Evolutionary conservation across 2,888 invertebrate genomes (phyloP).

Genomic region (Drosophila algonquin): DNA sequence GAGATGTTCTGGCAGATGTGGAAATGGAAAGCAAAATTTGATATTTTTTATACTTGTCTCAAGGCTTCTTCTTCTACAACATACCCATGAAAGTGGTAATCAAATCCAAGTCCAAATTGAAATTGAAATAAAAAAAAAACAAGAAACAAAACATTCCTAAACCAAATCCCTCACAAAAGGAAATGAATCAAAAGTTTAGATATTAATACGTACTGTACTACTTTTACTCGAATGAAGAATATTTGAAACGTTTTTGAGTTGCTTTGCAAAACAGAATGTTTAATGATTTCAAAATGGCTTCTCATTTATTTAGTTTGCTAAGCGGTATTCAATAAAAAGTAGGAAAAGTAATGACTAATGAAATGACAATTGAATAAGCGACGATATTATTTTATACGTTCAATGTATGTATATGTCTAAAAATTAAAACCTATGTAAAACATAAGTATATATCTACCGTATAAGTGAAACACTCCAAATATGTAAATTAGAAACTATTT

Average conservation of each 20-base stretch:
- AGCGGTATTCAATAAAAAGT: conserved; percentile 55
- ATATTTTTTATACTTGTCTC: conserved; percentile 74
- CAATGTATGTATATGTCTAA: conserved; percentile 64
- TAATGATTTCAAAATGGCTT: conserved; percentile 32
- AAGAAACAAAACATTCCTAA: conserved; percentile 57
- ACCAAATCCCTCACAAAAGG: conserved; percentile 55
- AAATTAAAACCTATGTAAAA: conserved; percentile 71
- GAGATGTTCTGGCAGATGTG: conserved; percentile 48
- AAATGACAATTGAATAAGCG: conserved; percentile 41
- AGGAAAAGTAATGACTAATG: conserved; percentile 53
- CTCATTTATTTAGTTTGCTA: conserved; percentile 50
- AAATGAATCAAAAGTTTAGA: conserved; percentile 70
- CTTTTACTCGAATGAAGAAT: conserved; percentile 23
- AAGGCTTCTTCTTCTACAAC: conserved; percentile 58
- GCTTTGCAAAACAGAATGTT: conserved; percentile 47
- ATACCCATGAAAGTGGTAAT: conserved; percentile 14
- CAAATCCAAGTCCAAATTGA: conserved; percentile 17
- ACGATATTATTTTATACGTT: conserved; percentile 34
- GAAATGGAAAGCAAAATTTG: conserved; percentile 54
- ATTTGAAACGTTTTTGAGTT: conserved; percentile 46
- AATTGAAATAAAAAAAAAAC: conserved; percentile 46
- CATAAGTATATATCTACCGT: conserved; percentile 65
- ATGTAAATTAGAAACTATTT: conserved; percentile 70
- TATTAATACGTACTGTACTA: conserved; percentile 18
- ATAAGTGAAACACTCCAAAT: conserved; percentile 77